These are phyloP conservation scores for Mesochorus sp. DNA, from an alignment of 2,888 invertebrate genomes.

Conservation along the genomic window DNA sequence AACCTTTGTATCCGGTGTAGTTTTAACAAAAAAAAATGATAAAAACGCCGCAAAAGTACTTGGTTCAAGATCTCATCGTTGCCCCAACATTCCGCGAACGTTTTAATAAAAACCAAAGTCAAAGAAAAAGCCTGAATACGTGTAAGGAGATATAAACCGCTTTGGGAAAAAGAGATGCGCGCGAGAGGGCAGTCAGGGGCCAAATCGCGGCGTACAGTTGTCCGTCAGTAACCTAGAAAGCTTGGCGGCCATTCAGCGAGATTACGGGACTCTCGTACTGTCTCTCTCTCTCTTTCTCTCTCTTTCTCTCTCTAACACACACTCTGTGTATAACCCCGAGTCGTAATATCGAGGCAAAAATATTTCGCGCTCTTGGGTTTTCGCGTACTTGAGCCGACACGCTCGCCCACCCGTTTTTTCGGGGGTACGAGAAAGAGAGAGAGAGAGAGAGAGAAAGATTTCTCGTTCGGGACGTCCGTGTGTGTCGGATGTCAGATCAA, in stretches of 20 bases:
- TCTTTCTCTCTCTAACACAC: constrained; percentile 14
- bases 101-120: too few relatives aligned
- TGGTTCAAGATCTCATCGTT: too few relatives aligned
- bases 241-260: constrained; percentile 77
- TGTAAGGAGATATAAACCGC: too few relatives aligned
- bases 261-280: constrained; percentile 66
- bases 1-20: too few relatives aligned
- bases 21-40: too few relatives aligned
- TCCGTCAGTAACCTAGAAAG: constrained; percentile 80
- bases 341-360: constrained; percentile 55
- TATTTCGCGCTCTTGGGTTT: constrained; percentile 30
- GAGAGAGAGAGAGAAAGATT: too few relatives aligned
- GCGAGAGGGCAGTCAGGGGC: constrained; percentile 15
- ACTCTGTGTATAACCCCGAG: constrained; percentile 15
- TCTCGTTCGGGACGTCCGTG: too few relatives aligned
- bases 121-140: too few relatives aligned
- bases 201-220: constrained; percentile 63
- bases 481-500: constrained; percentile 5
- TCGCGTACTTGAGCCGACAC: constrained; percentile 23
- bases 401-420: constrained; percentile 23
- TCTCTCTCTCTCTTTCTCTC: not conserved
- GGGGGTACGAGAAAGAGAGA: too few relatives aligned
- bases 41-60: too few relatives aligned
- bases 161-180: constrained; percentile 2
- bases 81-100: too few relatives aligned